phyloP scores from a whole-genome alignment of 2,888 invertebrate genomes.

The Amiota minor region DNA sequence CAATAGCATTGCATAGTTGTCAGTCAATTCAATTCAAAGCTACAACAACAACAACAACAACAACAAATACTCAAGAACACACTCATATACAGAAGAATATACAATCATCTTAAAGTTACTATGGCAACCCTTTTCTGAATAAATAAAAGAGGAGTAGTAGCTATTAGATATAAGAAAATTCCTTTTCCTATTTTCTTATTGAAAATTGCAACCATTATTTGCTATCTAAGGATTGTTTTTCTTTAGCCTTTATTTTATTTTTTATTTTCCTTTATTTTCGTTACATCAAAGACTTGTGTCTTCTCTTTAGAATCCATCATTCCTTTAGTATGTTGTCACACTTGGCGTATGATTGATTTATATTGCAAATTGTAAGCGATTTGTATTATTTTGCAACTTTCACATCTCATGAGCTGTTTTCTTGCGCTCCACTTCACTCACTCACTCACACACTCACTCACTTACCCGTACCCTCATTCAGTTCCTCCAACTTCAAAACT shows the following conservation, averaged over 20 bases:
- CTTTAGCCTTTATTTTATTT: not conserved
- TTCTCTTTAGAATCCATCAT: not conserved
- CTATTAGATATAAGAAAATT: not conserved
- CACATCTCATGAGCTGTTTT: not conserved
- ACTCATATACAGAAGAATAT: not conserved
- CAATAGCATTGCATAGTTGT: conserved; percentile 4
- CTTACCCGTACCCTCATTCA: not conserved
- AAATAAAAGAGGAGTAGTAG: too few species aligned
- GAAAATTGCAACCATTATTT: not conserved
- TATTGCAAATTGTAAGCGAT: conserved; percentile 5
- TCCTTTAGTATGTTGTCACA: not conserved
- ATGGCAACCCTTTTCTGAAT: too few species aligned
- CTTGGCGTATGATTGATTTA: conserved; percentile 20
- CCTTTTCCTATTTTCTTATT: not conserved
- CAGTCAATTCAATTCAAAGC: not conserved
- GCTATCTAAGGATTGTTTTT: not conserved
- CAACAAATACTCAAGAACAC: not conserved
- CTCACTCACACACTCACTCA: conserved; percentile 2
- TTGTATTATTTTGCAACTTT: not conserved
- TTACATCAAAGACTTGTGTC: not conserved
- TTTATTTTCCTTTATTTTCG: not conserved
- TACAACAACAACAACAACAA: not conserved
- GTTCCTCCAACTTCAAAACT: not conserved
- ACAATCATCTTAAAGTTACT: not conserved
- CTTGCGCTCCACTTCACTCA: not conserved